These are phyloP conservation scores for Nycticorax nycticorax DNA, from an alignment of 2,113 vertebrate species.

Conservation along the genomic window DNA sequence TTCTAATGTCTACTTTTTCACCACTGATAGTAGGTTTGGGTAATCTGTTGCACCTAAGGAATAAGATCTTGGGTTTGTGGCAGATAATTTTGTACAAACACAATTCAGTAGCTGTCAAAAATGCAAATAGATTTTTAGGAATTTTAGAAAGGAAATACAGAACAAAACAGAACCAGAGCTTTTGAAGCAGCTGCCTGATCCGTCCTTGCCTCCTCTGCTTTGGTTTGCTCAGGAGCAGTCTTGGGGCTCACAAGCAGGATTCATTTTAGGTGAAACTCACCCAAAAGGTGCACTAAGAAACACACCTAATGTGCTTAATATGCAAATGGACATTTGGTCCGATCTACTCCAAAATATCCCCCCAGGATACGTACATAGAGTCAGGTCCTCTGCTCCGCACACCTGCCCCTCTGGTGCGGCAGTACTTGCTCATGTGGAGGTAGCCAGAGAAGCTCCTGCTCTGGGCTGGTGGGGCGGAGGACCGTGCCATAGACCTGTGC, in stretches of 20 bases:
- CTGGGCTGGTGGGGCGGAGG: accelerated
- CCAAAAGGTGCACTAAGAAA: background rate
- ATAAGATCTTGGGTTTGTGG: background rate
- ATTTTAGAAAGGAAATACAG: background rate
- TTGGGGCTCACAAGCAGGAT: background rate
- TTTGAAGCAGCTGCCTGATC: background rate
- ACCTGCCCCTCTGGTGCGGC: background rate
- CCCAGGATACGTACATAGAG: background rate
- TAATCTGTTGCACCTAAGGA: background rate
- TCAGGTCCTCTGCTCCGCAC: background rate
- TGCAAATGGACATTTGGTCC: background rate
- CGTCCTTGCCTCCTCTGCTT: background rate
- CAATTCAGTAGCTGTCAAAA: background rate
- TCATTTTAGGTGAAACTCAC: background rate
- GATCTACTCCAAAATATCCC: background rate
- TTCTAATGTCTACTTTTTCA: background rate
- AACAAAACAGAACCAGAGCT: background rate
- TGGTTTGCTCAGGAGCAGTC: background rate
- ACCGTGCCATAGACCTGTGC: background rate
- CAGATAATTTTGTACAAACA: background rate
- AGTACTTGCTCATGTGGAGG: background rate
- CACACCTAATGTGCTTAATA: background rate
- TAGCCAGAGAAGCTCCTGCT: background rate
- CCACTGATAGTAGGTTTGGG: background rate
- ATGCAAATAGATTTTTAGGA: background rate